Evolutionary conservation across 2,797 vertebrate genomes (phyloP).

Genomic region (Crenichthys baileyi): DNA sequence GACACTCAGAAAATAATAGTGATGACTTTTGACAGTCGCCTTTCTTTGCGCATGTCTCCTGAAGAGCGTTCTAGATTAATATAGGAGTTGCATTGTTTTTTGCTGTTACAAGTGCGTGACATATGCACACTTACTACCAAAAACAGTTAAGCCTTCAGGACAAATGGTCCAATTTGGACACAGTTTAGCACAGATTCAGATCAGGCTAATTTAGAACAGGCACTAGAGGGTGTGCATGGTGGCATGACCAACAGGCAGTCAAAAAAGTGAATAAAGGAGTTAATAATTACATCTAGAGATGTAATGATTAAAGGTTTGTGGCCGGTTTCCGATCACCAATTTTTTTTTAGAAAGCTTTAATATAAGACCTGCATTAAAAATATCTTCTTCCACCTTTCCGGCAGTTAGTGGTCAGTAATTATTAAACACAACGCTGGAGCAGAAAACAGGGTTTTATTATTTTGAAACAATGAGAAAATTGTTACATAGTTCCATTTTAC

Average conservation of each 20-base stretch:
- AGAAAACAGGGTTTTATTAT: too few species aligned
- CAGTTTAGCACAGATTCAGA: not conserved
- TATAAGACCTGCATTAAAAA: too few species aligned
- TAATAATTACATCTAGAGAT: too few species aligned
- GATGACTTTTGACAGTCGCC: conserved; percentile 12
- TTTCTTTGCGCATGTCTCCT: not conserved
- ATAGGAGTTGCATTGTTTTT: not conserved
- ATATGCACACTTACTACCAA: not conserved
- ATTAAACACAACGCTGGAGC: too few species aligned
- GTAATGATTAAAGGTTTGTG: too few species aligned
- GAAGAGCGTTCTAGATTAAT: not conserved
- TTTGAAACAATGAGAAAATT: too few species aligned
- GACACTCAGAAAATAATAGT: conserved; percentile 37
- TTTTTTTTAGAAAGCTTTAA: too few species aligned
- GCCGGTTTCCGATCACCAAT: too few species aligned
- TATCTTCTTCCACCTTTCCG: too few species aligned
- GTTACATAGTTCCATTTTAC: too few species aligned
- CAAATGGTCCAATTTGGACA: not conserved
- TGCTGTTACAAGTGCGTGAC: not conserved
- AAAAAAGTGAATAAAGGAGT: not conserved
- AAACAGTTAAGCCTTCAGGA: not conserved
- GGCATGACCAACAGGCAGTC: not conserved
- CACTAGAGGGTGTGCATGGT: not conserved
- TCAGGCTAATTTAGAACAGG: not conserved
- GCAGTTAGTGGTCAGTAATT: too few species aligned